phyloP scores from a whole-genome alignment of 2,888 invertebrate genomes.

The Flexamia atlantica region DNA sequence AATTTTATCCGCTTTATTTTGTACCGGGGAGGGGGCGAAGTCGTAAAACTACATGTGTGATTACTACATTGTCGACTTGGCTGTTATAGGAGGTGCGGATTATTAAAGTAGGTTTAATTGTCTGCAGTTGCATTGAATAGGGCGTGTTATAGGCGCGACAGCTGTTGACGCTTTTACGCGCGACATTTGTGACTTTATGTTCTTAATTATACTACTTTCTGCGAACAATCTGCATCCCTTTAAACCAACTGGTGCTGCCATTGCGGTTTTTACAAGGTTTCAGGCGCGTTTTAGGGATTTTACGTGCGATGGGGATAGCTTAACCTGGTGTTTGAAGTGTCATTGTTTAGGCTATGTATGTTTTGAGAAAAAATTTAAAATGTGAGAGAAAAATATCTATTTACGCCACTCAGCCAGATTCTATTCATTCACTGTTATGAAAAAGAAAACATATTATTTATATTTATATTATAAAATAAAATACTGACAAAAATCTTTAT shows the following conservation, averaged over 20 bases:
- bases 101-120: conserved; percentile 55
- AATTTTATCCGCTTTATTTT: conserved; percentile 52
- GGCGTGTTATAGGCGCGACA: conserved; percentile 38
- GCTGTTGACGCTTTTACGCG: conserved; percentile 10
- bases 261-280: background rate
- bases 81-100: conserved; percentile 46
- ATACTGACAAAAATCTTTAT: too few relatives aligned
- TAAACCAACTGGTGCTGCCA: background rate
- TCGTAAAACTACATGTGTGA: conserved; percentile 38
- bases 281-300: too few relatives aligned
- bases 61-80: conserved; percentile 47
- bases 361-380: too few relatives aligned
- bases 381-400: too few relatives aligned
- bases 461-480: too few relatives aligned
- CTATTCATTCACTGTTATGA: too few relatives aligned
- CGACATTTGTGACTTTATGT: conserved; percentile 47
- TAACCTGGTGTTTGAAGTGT: too few relatives aligned
- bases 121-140: conserved; percentile 58
- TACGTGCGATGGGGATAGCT: too few relatives aligned
- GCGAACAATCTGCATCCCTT: conserved; percentile 25
- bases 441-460: too few relatives aligned
- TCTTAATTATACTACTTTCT: conserved; percentile 42
- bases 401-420: too few relatives aligned
- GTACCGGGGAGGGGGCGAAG: conserved; percentile 4
- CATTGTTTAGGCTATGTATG: too few relatives aligned